Evolutionary conservation across 2,113 vertebrate genomes (phyloP).

Genomic region (Platycercus adscitus): DNA sequence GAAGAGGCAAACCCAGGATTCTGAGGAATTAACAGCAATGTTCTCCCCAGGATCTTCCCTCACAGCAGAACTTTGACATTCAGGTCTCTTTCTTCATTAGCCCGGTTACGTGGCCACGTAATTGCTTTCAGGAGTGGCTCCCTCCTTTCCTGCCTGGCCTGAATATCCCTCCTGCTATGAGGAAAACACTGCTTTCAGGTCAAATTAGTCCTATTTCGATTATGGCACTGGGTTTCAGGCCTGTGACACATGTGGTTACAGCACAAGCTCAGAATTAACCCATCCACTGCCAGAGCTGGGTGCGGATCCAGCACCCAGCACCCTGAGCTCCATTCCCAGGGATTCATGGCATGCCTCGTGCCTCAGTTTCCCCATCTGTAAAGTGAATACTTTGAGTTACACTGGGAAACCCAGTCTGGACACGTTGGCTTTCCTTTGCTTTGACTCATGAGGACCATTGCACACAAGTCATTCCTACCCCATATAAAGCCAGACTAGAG

Average conservation of each 20-base stretch:
- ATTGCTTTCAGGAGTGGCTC: conserved; percentile 42
- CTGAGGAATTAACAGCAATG: neutral
- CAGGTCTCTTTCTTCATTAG: conserved; percentile 47
- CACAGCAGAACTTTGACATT: conserved; percentile 13
- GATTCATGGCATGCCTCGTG: rapidly evolving
- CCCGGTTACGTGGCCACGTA: conserved; percentile 35
- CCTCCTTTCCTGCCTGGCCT: conserved; percentile 28
- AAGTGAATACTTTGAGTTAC: neutral
- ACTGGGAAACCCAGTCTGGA: neutral
- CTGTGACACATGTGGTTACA: neutral
- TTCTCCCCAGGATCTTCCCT: conserved; percentile 9
- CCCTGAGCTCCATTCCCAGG: neutral
- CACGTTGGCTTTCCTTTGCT: neutral
- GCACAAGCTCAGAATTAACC: neutral
- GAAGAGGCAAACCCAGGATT: neutral
- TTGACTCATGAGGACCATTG: neutral
- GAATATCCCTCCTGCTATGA: conserved; percentile 25
- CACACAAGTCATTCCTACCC: neutral
- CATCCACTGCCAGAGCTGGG: neutral
- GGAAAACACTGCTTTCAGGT: conserved; percentile 44
- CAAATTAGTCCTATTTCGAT: conserved; percentile 44
- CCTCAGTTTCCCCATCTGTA: neutral
- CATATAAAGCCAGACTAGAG: rapidly evolving
- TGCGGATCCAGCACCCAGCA: neutral
- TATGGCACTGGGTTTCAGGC: neutral